A percentile compares a stretch with the other conserved stretches of the same genome.
phyloP scores from a whole-genome alignment of 2,113 vertebrate genomes.

The Antigone vipio region DNA sequence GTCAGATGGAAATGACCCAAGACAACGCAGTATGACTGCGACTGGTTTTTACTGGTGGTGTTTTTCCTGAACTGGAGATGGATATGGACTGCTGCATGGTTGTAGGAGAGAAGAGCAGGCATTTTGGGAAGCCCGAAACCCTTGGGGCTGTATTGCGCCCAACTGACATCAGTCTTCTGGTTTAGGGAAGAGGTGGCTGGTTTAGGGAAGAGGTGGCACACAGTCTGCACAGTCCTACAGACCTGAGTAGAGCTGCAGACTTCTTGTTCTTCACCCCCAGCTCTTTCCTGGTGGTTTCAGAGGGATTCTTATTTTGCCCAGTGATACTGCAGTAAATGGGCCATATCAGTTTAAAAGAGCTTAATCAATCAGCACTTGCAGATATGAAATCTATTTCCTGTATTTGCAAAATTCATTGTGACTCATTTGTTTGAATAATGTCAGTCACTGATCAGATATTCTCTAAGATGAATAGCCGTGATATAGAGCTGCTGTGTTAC shows the following conservation, averaged over 20 bases:
- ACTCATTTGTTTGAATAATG: slow-evolving; percentile 5
- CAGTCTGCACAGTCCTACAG: not conserved
- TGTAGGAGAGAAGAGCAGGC: not conserved
- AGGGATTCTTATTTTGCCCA: not conserved
- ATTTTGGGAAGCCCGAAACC: not conserved
- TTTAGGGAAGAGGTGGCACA: not conserved
- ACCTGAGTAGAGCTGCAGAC: not conserved
- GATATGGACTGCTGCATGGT: not conserved
- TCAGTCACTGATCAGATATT: not conserved
- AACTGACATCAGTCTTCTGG: not conserved
- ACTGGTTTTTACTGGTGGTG: not conserved
- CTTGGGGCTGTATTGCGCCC: not conserved
- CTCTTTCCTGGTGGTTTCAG: not conserved
- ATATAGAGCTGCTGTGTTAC: not conserved
- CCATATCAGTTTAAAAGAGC: not conserved
- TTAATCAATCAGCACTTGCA: not conserved
- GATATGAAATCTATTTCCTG: slow-evolving; percentile 15
- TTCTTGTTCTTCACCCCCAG: not conserved
- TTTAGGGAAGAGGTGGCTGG: not conserved
- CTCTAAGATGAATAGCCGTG: not conserved
- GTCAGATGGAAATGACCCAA: not conserved
- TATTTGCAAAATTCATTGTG: slow-evolving; percentile 20
- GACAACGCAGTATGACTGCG: not conserved
- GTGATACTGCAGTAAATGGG: not conserved
- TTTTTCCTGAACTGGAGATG: not conserved